A percentile compares a stretch with the other conserved stretches of the same genome.
Conservation (phyloP, 1,140 invertebrate genomes). For the Bombus vancouverensis region DNA sequence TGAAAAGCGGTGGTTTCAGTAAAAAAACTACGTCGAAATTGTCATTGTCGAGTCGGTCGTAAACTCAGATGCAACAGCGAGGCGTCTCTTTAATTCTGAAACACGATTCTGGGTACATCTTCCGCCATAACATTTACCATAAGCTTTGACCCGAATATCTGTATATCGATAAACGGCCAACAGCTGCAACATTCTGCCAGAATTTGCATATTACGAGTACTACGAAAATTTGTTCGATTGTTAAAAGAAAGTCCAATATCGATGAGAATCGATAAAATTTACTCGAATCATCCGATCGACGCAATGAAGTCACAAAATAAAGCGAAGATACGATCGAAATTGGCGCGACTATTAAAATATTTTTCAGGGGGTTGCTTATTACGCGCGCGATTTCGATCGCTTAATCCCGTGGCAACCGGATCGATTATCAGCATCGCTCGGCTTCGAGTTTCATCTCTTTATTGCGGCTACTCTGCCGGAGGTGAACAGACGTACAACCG, state of each 20-base stretch:
- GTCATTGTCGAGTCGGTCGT: background rate
- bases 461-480: constrained; percentile 18
- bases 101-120: no score
- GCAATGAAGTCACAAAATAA: constrained; percentile 1
- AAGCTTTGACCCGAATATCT: no score
- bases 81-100: no score
- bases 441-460: constrained; percentile 33
- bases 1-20: constrained; percentile 10
- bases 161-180: no score
- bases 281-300: background rate
- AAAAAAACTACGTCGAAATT: background rate
- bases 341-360: constrained; percentile 14
- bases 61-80: no score
- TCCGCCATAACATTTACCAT: no score
- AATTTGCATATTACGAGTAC: no score
- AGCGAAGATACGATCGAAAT: constrained; percentile 13
- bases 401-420: constrained; percentile 33
- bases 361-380: constrained; percentile 18
- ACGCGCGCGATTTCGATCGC: constrained; percentile 57
- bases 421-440: constrained; percentile 40
- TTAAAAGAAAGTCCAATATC: background rate
- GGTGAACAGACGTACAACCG: constrained; percentile 19
- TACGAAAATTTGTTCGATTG: background rate
- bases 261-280: background rate
- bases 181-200: background rate